Percentiles rank a stretch among this genome's conserved stretches.
Conservation (phyloP, 2,797 vertebrate genomes). For the Arremon aurantiirostris region DNA sequence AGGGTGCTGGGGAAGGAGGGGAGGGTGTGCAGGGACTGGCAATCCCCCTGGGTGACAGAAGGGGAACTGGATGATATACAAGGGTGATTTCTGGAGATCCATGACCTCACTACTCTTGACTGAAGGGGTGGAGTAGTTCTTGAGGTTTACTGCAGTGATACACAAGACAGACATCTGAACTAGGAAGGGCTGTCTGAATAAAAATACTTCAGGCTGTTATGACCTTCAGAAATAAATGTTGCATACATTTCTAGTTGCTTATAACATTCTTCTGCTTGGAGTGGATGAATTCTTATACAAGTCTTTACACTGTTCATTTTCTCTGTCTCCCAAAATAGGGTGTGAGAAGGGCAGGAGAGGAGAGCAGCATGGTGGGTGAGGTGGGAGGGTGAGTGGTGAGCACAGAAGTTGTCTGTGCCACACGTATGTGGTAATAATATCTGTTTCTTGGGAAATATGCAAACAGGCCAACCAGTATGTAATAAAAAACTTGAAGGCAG, state of each 20-base stretch:
- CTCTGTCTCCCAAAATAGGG: not conserved
- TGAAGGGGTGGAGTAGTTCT: not conserved
- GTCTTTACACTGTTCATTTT: not conserved
- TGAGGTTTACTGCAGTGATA: not conserved
- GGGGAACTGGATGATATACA: not conserved
- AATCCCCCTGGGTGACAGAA: fast-evolving
- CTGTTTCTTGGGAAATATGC: not conserved
- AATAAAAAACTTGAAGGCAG: not conserved
- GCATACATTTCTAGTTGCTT: not conserved
- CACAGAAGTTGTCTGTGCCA: not conserved
- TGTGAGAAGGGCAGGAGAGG: not conserved
- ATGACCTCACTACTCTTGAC: not conserved
- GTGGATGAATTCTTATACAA: not conserved
- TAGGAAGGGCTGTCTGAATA: not conserved
- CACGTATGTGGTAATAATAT: not conserved
- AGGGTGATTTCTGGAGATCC: not conserved
- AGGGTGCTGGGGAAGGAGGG: not conserved
- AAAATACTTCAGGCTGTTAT: not conserved
- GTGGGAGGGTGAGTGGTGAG: not conserved
- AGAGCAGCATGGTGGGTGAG: not conserved
- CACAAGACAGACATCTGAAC: not conserved
- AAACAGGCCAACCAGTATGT: not conserved
- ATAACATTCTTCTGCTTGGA: not conserved
- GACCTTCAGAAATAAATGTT: not conserved
- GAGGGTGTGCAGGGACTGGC: not conserved